These are phyloP conservation scores for Arothron firmamentum DNA, from an alignment of 2,113 vertebrate genomes.

Conservation along the genomic window DNA sequence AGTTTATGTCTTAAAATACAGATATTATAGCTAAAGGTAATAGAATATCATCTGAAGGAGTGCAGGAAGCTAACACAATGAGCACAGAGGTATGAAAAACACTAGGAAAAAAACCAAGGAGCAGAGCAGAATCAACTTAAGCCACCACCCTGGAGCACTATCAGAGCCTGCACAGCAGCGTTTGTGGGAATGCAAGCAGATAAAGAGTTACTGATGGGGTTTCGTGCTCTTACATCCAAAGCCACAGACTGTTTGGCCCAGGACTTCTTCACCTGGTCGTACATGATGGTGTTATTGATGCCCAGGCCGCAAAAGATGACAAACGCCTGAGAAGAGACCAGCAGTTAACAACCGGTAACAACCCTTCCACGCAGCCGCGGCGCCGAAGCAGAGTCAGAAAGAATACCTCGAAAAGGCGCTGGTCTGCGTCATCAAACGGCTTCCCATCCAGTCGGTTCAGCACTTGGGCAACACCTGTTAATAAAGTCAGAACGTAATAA, in stretches of 20 bases:
- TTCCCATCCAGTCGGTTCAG: constrained; percentile 95
- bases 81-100: constrained; percentile 3
- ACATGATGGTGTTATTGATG: constrained; percentile 99
- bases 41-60: constrained; percentile 14
- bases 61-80: constrained; percentile 9
- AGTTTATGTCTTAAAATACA: constrained; percentile 16
- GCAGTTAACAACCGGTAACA: neutral
- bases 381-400: neutral
- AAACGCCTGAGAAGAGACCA: constrained; percentile 82
- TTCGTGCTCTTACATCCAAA: constrained; percentile 86
- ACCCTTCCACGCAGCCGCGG: too few species aligned
- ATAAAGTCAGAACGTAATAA: constrained; percentile 27
- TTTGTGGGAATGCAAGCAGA: neutral
- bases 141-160: neutral
- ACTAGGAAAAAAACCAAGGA: neutral
- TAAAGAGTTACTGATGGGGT: neutral
- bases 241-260: constrained; percentile 99
- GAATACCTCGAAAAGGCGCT: constrained; percentile 94
- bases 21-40: constrained; percentile 22
- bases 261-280: constrained; percentile 98
- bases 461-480: constrained; percentile 93
- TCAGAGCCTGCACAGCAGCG: neutral
- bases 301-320: constrained; percentile 99
- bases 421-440: constrained; percentile 94
- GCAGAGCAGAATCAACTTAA: neutral